phyloP scores from a whole-genome alignment of 2,113 vertebrate genomes.

The Poeciliopsis occidentalis region DNA sequence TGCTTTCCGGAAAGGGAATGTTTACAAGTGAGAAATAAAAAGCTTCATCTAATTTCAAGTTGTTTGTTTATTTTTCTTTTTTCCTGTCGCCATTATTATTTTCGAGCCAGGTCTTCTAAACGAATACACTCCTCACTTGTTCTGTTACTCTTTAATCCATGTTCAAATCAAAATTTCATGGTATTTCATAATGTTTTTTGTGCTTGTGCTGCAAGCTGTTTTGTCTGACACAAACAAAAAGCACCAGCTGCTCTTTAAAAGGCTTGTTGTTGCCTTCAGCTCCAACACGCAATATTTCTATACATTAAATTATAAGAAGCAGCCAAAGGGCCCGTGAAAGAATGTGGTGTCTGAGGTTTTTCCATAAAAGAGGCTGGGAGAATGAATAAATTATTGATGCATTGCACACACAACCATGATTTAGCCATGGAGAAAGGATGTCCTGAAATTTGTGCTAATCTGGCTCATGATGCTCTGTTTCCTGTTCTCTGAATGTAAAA shows the following conservation, averaged over 20 bases:
- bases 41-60: not conserved
- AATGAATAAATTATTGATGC: constrained; percentile 60
- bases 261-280: constrained; percentile 3
- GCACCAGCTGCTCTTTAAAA: not conserved
- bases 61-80: not conserved
- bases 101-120: not conserved
- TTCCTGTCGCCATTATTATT: not conserved
- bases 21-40: not conserved
- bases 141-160: not conserved
- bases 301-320: constrained; percentile 16
- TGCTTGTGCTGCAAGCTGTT: constrained; percentile 1
- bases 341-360: constrained; percentile 29
- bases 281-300: not conserved
- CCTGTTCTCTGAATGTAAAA: constrained; percentile 5
- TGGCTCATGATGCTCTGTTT: constrained; percentile 8
- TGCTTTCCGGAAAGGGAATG: not conserved
- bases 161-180: constrained; percentile 13
- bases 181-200: not conserved
- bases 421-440: constrained; percentile 12
- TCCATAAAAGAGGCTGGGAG: constrained; percentile 21
- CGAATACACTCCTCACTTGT: not conserved
- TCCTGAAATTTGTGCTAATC: constrained; percentile 13
- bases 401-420: constrained; percentile 44
- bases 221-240: constrained; percentile 1
- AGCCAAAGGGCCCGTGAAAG: constrained; percentile 24